Conservation (phyloP, 2,113 vertebrate genomes). For the Chloropsis cyanopogon region DNA sequence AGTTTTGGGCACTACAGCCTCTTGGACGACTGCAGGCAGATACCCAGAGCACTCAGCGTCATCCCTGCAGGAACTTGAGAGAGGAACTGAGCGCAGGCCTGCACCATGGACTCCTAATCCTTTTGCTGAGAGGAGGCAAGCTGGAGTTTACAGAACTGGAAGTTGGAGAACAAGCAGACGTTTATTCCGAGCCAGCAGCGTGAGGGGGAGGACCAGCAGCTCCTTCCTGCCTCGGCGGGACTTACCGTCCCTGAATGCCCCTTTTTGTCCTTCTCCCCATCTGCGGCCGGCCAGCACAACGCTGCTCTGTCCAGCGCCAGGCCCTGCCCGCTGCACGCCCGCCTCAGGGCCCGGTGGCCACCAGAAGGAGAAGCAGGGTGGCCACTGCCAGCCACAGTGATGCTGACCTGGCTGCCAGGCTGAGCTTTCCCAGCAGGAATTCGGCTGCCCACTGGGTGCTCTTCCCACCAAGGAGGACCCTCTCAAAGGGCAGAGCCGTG, state of each 20-base stretch:
- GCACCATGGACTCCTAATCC: neutral
- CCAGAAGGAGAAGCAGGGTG: neutral
- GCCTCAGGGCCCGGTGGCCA: neutral
- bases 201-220: conserved; percentile 6
- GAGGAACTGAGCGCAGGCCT: neutral
- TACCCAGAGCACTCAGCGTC: neutral
- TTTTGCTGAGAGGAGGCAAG: neutral
- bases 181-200: neutral
- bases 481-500: rapidly evolving
- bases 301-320: rapidly evolving
- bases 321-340: rapidly evolving
- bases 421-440: neutral
- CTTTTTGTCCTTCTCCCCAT: conserved; percentile 34
- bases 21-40: neutral
- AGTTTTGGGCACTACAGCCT: neutral
- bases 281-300: neutral
- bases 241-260: conserved; percentile 39
- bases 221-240: neutral
- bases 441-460: rapidly evolving
- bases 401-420: neutral
- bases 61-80: neutral
- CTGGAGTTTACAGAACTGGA: conserved; percentile 33
- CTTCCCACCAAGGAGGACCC: neutral
- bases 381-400: neutral
- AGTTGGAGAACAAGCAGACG: conserved; percentile 11